Conservation (phyloP, 2,797 vertebrate species). For the Anisognathus igniventris region DNA sequence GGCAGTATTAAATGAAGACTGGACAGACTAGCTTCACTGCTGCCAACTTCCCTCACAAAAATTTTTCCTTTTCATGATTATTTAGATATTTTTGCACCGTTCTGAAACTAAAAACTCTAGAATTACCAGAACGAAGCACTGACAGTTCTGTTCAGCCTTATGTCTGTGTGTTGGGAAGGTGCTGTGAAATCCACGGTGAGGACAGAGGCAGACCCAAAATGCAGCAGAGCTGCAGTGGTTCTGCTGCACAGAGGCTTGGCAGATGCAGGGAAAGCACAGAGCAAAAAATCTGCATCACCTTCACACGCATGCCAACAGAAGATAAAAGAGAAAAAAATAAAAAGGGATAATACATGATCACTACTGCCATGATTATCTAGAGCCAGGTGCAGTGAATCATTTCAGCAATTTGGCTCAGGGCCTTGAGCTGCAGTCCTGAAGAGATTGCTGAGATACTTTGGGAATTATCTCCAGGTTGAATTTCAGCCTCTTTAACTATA, state of each 20-base stretch:
- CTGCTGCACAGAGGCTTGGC: not conserved
- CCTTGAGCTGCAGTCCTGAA: not conserved
- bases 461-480: not conserved
- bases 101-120: not conserved
- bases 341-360: not conserved
- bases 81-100: not conserved
- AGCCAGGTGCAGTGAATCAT: not conserved
- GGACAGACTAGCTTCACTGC: not conserved
- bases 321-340: not conserved
- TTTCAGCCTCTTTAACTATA: not conserved
- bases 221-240: not conserved
- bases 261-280: not conserved
- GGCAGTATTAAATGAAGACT: not conserved
- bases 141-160: not conserved
- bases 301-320: not conserved
- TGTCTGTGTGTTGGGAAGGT: fast-evolving
- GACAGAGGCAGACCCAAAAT: not conserved
- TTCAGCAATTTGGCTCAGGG: not conserved
- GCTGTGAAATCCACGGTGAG: not conserved
- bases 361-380: not conserved
- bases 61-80: not conserved
- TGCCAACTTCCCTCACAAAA: not conserved
- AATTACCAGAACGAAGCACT: not conserved
- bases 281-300: not conserved
- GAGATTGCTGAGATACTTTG: not conserved